Evolutionary conservation across 2,888 invertebrate genomes (phyloP), one percentile per base, ranked within the genome.

Genomic region (Metallyticus violacea): DNA sequence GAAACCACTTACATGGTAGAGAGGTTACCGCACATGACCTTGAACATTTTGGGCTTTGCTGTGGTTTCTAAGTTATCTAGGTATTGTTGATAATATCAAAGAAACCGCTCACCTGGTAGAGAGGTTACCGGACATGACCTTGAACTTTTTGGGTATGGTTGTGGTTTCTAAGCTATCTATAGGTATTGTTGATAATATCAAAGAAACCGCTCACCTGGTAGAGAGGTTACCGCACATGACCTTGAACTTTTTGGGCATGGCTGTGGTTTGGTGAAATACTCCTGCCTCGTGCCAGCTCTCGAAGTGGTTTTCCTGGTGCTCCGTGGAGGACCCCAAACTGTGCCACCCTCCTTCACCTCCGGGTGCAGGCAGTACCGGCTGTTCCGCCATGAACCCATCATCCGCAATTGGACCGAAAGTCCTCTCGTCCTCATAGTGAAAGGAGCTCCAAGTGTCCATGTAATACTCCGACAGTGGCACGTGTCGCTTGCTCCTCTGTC

Each of bases 181-280:
- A n/a, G n/a, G n/a, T n/a, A n/a, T n/a, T n/a, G n/a, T n/a, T n/a
- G n/a, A n/a, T n/a, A n/a, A n/a, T n/a, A n/a, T n/a, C n/a, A n/a
- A n/a, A n/a, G n/a, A n/a, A n/a, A n/a, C n/a, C n/a, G 0, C 84
- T 79, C 77, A 88, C 92, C 92, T 92, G 81, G 91, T 90, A 7
- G 93, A 92, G 85, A 94, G 91, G 89, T 94, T 94, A 30, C 94
- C 94, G 88, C 94, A 94, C 85, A 93, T 91, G 7, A 93, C 93
- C 89, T 93, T 90, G 77, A 91, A 91, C 89, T 92, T 91, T 87
- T 93, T 90, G 79, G 93, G 90, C 83, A 92, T 91, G 1, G 93
- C 92, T 0, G 93, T 92, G 5, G 92, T 92, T 86, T 91, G 91
- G 86, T 93, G 93, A 90, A 92, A 94, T 62, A 91, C 89, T 7